These are phyloP conservation scores for Oscheius sp. DNA, from an alignment of 1,140 invertebrate species.

Conservation along the genomic window DNA sequence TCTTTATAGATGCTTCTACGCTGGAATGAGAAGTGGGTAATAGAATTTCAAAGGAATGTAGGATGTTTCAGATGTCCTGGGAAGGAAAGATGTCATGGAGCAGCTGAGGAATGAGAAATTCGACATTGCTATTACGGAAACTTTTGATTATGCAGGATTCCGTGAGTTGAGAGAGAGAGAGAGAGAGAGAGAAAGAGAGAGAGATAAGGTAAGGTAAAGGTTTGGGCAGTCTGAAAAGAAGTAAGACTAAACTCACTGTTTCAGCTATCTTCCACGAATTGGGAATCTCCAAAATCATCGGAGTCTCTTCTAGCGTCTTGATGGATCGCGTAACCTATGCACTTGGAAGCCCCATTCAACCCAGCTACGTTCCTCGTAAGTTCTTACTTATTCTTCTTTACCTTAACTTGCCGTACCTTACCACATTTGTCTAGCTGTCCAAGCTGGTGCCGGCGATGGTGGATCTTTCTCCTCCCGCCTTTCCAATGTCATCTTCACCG, in stretches of 20 bases:
- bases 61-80: conserved; percentile 4
- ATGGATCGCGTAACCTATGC: not conserved
- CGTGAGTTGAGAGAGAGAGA: not conserved
- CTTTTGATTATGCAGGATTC: not conserved
- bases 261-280: not conserved
- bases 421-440: too few relatives aligned
- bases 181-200: too few relatives aligned
- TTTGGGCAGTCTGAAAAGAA: too few relatives aligned
- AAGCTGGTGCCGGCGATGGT: not conserved
- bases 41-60: too few relatives aligned
- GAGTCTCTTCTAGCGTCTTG: conserved; percentile 3
- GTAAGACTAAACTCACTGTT: not conserved
- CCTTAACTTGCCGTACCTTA: too few relatives aligned
- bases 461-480: not conserved
- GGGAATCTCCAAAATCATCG: not conserved
- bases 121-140: conserved; percentile 7
- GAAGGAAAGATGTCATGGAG: not conserved
- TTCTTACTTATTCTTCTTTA: too few relatives aligned
- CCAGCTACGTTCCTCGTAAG: not conserved
- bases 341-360: not conserved
- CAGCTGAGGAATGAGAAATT: conserved; percentile 25
- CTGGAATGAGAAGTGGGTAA: too few relatives aligned
- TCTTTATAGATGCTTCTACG: too few relatives aligned
- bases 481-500: not conserved
- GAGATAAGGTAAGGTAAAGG: too few relatives aligned